Conservation (phyloP, 2,797 vertebrate genomes). For the Sebastes cheni region DNA sequence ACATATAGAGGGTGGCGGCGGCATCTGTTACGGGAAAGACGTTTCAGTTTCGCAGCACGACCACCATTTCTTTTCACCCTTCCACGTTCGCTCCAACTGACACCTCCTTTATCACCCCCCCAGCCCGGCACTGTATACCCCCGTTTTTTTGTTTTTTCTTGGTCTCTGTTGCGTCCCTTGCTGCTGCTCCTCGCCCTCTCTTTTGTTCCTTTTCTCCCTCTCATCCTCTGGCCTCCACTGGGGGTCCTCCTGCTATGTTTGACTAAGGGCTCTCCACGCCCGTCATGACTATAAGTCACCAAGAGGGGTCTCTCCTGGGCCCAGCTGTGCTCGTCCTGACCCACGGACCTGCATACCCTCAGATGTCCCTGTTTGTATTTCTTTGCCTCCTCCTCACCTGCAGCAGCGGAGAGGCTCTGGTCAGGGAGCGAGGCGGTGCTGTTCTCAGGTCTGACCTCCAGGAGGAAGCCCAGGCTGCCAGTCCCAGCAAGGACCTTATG, state of each 20-base stretch:
- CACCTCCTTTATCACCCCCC: conserved; percentile 48
- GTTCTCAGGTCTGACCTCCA: conserved; percentile 79
- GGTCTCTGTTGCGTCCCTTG: conserved; percentile 55
- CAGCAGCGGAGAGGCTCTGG: conserved; percentile 24
- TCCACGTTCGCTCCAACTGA: conserved; percentile 68
- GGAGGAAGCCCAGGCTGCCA: conserved; percentile 75
- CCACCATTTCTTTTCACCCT: conserved; percentile 84
- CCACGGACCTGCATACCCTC: conserved; percentile 82
- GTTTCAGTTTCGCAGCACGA: conserved; percentile 81
- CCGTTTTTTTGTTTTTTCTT: conserved; percentile 50
- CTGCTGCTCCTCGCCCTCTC: conserved; percentile 62
- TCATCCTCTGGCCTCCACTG: conserved; percentile 58
- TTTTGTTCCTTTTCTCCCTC: conserved; percentile 68
- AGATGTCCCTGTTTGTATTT: conserved; percentile 69
- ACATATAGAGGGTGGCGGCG: conserved; percentile 87
- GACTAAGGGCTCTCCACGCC: conserved; percentile 79
- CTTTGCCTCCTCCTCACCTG: conserved; percentile 13
- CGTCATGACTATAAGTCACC: conserved; percentile 87
- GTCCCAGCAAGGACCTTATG: conserved; percentile 51
- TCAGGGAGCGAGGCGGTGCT: conserved; percentile 44
- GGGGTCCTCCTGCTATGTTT: conserved; percentile 69
- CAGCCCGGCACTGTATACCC: conserved; percentile 44
- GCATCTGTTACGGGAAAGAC: conserved; percentile 80
- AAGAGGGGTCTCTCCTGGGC: conserved; percentile 84
- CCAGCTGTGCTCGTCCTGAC: conserved; percentile 84